Evolutionary conservation across 1,140 invertebrate genomes (phyloP), one percentile per base, ranked within the genome.

Genomic region (Drosophila bifasciata): DNA sequence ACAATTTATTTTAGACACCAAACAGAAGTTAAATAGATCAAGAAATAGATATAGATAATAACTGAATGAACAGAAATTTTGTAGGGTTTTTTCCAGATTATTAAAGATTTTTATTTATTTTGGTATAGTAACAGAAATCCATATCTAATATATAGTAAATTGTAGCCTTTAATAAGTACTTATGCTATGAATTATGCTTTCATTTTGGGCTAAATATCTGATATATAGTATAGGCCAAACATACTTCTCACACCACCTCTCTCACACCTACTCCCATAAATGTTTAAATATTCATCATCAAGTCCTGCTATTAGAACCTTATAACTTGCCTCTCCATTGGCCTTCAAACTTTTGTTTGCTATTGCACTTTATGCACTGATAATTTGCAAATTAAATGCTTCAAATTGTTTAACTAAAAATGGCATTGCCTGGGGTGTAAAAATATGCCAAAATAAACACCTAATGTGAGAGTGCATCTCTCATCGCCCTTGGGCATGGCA

Each of bases 381-480:
- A 43, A 32, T 40, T 55, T 39, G 43, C 64, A 53, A 51, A 68
- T 68, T 53, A 68, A 61, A 41, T 19, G 11, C 6, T 32, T 67
- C 49, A 36, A 67, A 28, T 9, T 9, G 25, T 3, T 32, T 32
- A 13, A 7, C 11, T 9, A 61, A 39, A 25, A 25, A 25, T 9
- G 28, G 8, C 62, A 68, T 5, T 36, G 13, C 3, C 2, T 4
- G 23, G 61, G 23, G 61, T 67, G 63, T 36, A 13, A 68, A 53
- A 66, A 68, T 66, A 25, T 23, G 61, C 61, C 19, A 41, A 67
- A 56, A 9, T 43, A 46, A 68, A 68, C 62, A 68, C 3, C 16
- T 4, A 39, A 15, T 28, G 43, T 50, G 46, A 67, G n/a, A 67
- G n/a, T 44, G 64, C 64, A 56, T 15, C 25, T 63, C 9, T 15